Percentiles rank a stretch among this genome's conserved stretches.
phyloP scores from a whole-genome alignment of 2,797 vertebrate species.

The Aldrovandia affinis region DNA sequence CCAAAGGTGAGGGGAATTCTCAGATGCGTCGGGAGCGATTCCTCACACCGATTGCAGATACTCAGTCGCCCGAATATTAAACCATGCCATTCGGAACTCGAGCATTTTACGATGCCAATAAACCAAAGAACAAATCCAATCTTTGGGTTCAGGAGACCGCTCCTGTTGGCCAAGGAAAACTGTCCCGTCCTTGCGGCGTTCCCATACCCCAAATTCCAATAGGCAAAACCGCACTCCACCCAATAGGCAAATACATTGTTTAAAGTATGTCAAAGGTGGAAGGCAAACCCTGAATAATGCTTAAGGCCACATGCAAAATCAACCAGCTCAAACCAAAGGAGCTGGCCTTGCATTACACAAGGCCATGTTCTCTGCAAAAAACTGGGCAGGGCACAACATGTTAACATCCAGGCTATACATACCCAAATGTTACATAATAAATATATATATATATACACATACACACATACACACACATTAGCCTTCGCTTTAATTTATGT shows the following conservation, averaged over 20 bases:
- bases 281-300: background rate
- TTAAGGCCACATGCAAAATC: background rate
- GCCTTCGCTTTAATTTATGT: too few relatives aligned
- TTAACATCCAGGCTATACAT: background rate
- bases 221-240: background rate
- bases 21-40: background rate
- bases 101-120: background rate
- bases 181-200: background rate
- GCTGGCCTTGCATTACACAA: too few relatives aligned
- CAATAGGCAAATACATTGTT: background rate
- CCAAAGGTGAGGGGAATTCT: background rate
- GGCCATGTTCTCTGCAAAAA: too few relatives aligned
- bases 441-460: too few relatives aligned
- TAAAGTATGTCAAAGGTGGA: background rate
- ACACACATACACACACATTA: too few relatives aligned
- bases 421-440: background rate
- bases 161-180: background rate
- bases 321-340: background rate
- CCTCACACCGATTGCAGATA: background rate
- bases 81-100: background rate
- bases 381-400: too few relatives aligned
- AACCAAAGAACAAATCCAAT: background rate
- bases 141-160: background rate
- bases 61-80: background rate
- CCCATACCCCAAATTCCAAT: background rate